Evolutionary conservation across 2,113 vertebrate species (phyloP).

Genomic region (Platysternon megacephalum): DNA sequence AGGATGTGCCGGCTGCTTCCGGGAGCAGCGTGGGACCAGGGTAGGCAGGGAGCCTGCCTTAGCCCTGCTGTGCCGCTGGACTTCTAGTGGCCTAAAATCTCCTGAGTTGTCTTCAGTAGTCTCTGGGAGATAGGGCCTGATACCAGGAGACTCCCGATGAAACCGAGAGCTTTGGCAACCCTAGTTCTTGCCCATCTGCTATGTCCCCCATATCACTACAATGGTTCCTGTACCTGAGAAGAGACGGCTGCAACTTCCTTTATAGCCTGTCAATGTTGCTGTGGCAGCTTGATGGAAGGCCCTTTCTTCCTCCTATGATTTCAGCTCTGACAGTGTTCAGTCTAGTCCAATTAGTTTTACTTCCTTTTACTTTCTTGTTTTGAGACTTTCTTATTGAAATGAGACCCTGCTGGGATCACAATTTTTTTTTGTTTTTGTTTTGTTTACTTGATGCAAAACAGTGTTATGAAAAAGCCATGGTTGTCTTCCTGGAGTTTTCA

Average conservation of each 20-base stretch:
- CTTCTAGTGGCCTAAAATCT: too few species aligned
- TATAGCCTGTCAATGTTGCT: too few species aligned
- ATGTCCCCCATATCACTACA: accelerated
- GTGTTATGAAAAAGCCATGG: not conserved
- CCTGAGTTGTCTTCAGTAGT: too few species aligned
- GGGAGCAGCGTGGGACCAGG: too few species aligned
- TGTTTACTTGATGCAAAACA: not conserved
- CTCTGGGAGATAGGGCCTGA: too few species aligned
- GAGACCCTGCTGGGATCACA: not conserved
- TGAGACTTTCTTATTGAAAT: not conserved
- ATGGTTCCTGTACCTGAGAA: not conserved
- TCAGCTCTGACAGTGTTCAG: not conserved
- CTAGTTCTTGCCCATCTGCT: not conserved
- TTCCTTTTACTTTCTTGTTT: not conserved
- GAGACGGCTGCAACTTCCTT: not conserved
- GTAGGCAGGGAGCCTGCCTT: too few species aligned
- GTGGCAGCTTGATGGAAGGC: not conserved
- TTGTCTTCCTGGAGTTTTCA: not conserved
- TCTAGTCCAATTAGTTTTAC: not conserved
- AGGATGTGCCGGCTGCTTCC: too few species aligned
- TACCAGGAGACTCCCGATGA: too few species aligned
- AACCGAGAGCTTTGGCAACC: too few species aligned
- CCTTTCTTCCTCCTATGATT: not conserved
- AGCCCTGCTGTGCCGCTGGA: too few species aligned
- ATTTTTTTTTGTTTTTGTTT: not conserved